phyloP scores from a whole-genome alignment of 2,888 invertebrate genomes.

The Cenopis cana region DNA sequence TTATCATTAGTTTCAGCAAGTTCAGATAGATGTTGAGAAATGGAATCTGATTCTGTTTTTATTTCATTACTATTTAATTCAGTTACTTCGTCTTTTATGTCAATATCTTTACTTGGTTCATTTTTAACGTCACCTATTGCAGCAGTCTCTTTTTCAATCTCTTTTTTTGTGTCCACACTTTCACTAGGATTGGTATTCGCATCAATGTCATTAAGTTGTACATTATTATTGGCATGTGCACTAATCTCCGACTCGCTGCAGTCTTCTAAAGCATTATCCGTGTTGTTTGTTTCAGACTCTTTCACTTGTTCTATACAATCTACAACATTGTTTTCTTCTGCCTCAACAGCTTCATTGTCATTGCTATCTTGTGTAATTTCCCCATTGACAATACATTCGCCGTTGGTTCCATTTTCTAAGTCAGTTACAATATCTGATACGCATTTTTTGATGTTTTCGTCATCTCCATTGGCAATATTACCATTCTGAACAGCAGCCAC shows the following conservation, averaged over 20 bases:
- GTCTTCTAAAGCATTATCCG: background rate
- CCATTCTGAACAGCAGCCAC: constrained; percentile 47
- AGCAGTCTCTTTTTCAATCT: constrained; percentile 6
- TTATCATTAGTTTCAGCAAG: background rate
- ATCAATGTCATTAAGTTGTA: background rate
- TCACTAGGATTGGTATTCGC: background rate
- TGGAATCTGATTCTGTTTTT: background rate
- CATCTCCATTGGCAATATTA: constrained; percentile 51
- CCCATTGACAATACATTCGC: constrained; percentile 48
- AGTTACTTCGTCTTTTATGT: constrained; percentile 10
- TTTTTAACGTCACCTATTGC: constrained; percentile 1
- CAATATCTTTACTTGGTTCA: background rate
- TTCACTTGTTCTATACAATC: constrained; percentile 44
- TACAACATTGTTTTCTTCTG: constrained; percentile 20
- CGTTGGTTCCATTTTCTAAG: constrained; percentile 32
- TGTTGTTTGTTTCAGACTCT: constrained; percentile 32
- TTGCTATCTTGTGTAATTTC: constrained; percentile 53
- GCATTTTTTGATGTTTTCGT: constrained; percentile 59
- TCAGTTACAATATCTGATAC: constrained; percentile 52
- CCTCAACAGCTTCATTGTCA: background rate
- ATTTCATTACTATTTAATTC: constrained; percentile 12
- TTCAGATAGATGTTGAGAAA: background rate
- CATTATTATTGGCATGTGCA: background rate
- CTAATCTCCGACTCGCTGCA: background rate
- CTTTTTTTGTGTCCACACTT: background rate